These are phyloP conservation scores for Brachionus paranguensis DNA, from an alignment of 1,140 invertebrate genomes.

Conservation along the genomic window DNA sequence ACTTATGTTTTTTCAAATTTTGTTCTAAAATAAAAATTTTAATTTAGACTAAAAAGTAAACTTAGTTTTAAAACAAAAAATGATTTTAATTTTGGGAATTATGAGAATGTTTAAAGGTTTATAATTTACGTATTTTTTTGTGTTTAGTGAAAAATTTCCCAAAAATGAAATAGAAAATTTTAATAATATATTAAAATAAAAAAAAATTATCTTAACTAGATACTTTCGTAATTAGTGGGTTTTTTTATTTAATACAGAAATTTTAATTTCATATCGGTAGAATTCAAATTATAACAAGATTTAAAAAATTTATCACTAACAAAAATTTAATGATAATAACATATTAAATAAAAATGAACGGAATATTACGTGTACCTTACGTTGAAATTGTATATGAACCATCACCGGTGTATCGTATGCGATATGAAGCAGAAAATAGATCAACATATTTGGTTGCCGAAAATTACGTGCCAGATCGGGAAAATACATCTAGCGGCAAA, in stretches of 20 bases:
- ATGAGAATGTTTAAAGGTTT: background rate
- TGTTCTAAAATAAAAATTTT: background rate
- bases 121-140: background rate
- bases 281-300: no score
- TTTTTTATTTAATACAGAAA: background rate
- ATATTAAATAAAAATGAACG: background rate
- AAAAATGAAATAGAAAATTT: background rate
- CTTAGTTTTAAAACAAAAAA: background rate
- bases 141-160: background rate
- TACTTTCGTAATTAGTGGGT: background rate
- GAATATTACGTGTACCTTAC: background rate
- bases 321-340: no score
- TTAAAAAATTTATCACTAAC: no score
- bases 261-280: background rate
- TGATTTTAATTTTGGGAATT: background rate
- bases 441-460: background rate
- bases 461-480: background rate
- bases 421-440: slow-evolving; percentile 27
- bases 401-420: background rate
- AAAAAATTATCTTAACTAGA: background rate
- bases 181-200: background rate
- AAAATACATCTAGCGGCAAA: background rate
- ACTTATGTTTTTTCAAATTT: background rate
- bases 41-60: background rate
- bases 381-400: background rate